Percentiles rank a stretch among this genome's conserved stretches.
Evolutionary conservation across 2,797 vertebrate genomes (phyloP).

Genomic region (Macroramphosus scolopax): DNA sequence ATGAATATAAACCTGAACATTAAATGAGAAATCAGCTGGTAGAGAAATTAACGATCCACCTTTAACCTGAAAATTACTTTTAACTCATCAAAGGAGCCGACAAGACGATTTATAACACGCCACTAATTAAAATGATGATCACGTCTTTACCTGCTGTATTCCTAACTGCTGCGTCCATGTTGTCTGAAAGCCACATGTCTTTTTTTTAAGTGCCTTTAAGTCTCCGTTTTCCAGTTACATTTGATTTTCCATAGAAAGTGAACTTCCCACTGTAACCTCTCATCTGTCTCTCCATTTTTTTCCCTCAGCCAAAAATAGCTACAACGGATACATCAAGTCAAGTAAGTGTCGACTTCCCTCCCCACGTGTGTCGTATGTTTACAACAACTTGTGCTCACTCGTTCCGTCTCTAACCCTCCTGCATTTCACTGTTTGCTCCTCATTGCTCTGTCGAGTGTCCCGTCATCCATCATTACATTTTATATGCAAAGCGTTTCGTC

Average conservation of each 20-base stretch:
- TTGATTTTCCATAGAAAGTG: constrained; percentile 60
- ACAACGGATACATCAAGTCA: constrained; percentile 87
- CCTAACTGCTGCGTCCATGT: constrained; percentile 45
- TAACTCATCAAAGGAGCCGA: no score
- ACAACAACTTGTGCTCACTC: constrained; percentile 34
- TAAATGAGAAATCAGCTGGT: no score
- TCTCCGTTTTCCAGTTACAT: constrained; percentile 50
- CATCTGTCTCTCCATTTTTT: constrained; percentile 71
- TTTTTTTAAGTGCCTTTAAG: constrained; percentile 47
- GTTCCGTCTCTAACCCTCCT: constrained; percentile 39
- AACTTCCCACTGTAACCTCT: constrained; percentile 57
- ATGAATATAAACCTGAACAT: no score
- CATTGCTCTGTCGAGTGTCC: constrained; percentile 31
- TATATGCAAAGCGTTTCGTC: constrained; percentile 25
- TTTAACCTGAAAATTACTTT: no score
- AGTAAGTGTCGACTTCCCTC: constrained; percentile 77
- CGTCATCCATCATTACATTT: constrained; percentile 44
- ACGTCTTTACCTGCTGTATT: constrained; percentile 31
- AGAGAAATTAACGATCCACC: no score
- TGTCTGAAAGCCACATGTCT: constrained; percentile 38
- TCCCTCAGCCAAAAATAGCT: constrained; percentile 84
- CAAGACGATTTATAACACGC: no score
- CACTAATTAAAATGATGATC: constrained; percentile 17
- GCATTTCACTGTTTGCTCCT: constrained; percentile 37
- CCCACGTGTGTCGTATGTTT: constrained; percentile 45